Percentiles rank a stretch among this genome's conserved stretches.
phyloP scores from a whole-genome alignment of 2,797 vertebrate species.

The Moxostoma hubbsi region DNA sequence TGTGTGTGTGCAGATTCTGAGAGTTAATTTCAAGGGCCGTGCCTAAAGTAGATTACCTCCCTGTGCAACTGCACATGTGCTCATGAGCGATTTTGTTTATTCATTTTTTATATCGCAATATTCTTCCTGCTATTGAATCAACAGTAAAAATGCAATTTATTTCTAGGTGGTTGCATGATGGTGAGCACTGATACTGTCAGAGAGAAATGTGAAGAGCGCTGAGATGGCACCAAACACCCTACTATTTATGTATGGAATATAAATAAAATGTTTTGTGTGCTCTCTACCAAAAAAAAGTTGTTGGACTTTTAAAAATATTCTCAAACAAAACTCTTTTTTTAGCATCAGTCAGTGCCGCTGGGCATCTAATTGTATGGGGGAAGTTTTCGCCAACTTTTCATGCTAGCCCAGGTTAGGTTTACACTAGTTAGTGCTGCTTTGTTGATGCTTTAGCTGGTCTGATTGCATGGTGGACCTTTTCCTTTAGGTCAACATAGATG shows the following conservation, averaged over 20 bases:
- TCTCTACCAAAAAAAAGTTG: slow-evolving; percentile 65
- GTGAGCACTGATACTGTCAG: slow-evolving; percentile 83
- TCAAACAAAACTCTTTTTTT: slow-evolving; percentile 58
- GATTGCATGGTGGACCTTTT: too few relatives aligned
- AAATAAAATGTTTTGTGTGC: slow-evolving; percentile 79
- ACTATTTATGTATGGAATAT: slow-evolving; percentile 85
- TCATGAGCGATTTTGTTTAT: slow-evolving; percentile 87
- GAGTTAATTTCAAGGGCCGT: slow-evolving; percentile 83
- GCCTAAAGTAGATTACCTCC: slow-evolving; percentile 84
- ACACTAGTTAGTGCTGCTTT: too few relatives aligned
- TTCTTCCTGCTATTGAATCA: slow-evolving; percentile 77
- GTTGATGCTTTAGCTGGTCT: too few relatives aligned
- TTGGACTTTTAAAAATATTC: slow-evolving; percentile 60
- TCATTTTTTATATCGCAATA: slow-evolving; percentile 85
- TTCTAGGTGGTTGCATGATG: slow-evolving; percentile 79
- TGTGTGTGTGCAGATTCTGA: slow-evolving; percentile 81
- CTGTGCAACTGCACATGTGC: slow-evolving; percentile 81
- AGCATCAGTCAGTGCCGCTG: slow-evolving; percentile 34
- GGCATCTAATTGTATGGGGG: background rate
- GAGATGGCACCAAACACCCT: slow-evolving; percentile 79
- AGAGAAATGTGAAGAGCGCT: slow-evolving; percentile 82
- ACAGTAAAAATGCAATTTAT: slow-evolving; percentile 83
- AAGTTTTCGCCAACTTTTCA: background rate
- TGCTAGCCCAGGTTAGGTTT: background rate
- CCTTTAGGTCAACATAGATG: too few relatives aligned